Evolutionary conservation across 1,140 invertebrate genomes (phyloP).

Genomic region (Tetragnatha versicolor): DNA sequence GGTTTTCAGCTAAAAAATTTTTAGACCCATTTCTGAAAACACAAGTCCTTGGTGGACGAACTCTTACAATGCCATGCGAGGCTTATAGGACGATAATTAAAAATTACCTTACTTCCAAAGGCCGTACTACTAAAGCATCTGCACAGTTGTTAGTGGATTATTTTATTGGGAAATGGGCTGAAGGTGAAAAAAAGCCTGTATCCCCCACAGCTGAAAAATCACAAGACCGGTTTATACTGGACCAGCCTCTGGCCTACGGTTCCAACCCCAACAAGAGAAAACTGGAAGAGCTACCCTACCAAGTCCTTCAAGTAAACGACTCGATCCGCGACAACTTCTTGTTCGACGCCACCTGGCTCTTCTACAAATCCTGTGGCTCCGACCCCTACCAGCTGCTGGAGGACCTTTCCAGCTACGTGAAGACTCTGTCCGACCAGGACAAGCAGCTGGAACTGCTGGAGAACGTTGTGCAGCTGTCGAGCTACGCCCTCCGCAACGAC

Average conservation of each 20-base stretch:
- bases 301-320: conserved; percentile 65
- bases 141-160: conserved; percentile 43
- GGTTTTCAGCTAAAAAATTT: conserved; percentile 26
- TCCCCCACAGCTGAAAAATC: conserved; percentile 30
- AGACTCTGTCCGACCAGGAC: conserved; percentile 56
- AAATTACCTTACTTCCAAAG: conserved; percentile 36
- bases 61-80: conserved; percentile 34
- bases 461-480: conserved; percentile 72
- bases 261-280: conserved; percentile 78
- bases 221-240: conserved; percentile 58
- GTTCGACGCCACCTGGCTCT: conserved; percentile 76
- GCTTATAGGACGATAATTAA: conserved; percentile 37
- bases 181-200: conserved; percentile 26
- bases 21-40: conserved; percentile 41
- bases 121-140: neutral
- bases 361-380: conserved; percentile 76
- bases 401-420: conserved; percentile 69
- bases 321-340: conserved; percentile 63
- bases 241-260: conserved; percentile 59
- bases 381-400: conserved; percentile 71
- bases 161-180: conserved; percentile 49
- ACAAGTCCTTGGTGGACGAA: conserved; percentile 41
- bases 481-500: conserved; percentile 75
- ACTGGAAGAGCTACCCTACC: conserved; percentile 82
- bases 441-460: conserved; percentile 70